Evolutionary conservation across 2,888 invertebrate species (phyloP).

Genomic region (Frankliniella intonsa): DNA sequence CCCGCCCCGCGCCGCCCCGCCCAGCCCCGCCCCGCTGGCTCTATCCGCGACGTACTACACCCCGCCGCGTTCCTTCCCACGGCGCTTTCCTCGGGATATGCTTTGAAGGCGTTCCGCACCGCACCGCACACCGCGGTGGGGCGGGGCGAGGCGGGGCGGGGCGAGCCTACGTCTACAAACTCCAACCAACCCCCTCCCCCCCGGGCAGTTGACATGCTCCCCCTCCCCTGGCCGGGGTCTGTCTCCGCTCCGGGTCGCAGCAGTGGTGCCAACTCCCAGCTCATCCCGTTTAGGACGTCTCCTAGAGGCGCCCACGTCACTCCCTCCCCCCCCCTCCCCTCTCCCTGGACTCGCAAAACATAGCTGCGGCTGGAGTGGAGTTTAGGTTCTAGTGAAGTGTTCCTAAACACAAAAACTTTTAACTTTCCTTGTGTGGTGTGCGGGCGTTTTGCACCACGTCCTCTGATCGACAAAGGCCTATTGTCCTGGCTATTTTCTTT

Average conservation of each 20-base stretch:
- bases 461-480: too few species aligned
- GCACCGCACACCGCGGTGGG: background rate
- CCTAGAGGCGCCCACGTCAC: background rate
- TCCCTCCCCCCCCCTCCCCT: background rate
- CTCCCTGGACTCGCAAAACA: too few species aligned
- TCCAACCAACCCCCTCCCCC: background rate
- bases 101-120: background rate
- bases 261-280: background rate
- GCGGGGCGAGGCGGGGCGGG: background rate
- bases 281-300: background rate
- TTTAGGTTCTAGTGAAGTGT: too few species aligned
- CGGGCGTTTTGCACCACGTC: too few species aligned
- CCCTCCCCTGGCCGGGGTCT: background rate
- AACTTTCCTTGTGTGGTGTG: too few species aligned
- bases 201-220: background rate
- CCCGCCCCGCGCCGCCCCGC: background rate
- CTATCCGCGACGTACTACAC: too few species aligned
- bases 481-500: too few species aligned
- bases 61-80: background rate
- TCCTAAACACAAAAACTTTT: too few species aligned
- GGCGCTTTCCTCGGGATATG: background rate
- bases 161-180: background rate
- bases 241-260: too few species aligned
- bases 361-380: too few species aligned
- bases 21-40: too few species aligned